Conservation (phyloP, 2,888 invertebrate species). For the Macaria liturata region DNA sequence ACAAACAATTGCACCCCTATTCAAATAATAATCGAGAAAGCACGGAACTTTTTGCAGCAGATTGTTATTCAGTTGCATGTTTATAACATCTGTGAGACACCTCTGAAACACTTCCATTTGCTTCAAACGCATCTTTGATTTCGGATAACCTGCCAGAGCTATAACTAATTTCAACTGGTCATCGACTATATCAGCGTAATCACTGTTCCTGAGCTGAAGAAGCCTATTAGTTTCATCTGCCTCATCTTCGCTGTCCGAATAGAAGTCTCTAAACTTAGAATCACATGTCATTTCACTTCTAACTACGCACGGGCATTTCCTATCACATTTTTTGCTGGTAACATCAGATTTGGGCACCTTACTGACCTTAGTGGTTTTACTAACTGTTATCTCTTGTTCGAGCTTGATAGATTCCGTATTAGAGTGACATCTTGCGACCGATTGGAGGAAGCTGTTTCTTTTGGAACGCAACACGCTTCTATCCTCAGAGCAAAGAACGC, state of each 20-base stretch:
- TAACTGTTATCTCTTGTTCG: slow-evolving; percentile 35
- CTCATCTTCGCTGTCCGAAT: slow-evolving; percentile 61
- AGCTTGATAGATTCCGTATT: too few relatives aligned
- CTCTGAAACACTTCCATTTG: slow-evolving; percentile 67
- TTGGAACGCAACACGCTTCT: slow-evolving; percentile 36
- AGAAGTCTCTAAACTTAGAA: slow-evolving; percentile 60
- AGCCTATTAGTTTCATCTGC: slow-evolving; percentile 65
- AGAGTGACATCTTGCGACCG: slow-evolving; percentile 10
- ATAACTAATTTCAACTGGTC: slow-evolving; percentile 64
- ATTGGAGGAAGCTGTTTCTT: slow-evolving; percentile 54
- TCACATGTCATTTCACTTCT: slow-evolving; percentile 55
- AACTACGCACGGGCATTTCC: slow-evolving; percentile 36
- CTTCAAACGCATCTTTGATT: slow-evolving; percentile 63
- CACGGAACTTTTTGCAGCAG: slow-evolving; percentile 59
- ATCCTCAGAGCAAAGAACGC: slow-evolving; percentile 64
- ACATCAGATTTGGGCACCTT: slow-evolving; percentile 51
- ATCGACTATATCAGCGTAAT: slow-evolving; percentile 68
- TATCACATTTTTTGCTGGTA: slow-evolving; percentile 52
- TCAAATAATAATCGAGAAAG: slow-evolving; percentile 70
- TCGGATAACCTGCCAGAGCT: slow-evolving; percentile 68
- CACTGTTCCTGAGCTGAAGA: slow-evolving; percentile 61
- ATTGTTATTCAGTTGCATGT: slow-evolving; percentile 69
- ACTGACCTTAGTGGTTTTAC: slow-evolving; percentile 46
- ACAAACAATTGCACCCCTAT: slow-evolving; percentile 70
- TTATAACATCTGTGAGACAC: slow-evolving; percentile 60